Evolutionary conservation across 2,888 invertebrate species (phyloP).

Genomic region (Molanna angustata): DNA sequence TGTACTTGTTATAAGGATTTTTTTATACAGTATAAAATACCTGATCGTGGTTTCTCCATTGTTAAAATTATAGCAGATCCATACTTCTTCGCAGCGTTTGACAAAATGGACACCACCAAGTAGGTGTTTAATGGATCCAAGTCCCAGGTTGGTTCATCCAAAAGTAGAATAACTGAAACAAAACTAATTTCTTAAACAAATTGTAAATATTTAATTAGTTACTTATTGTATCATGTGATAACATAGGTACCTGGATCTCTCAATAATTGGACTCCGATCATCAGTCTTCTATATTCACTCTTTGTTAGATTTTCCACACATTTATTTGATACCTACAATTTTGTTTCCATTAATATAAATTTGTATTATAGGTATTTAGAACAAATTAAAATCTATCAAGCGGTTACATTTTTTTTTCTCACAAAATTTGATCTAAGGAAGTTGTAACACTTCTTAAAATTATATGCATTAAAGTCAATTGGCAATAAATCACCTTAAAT

Average conservation of each 20-base stretch:
- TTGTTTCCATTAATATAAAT: background rate
- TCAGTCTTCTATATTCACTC: slow-evolving; percentile 85
- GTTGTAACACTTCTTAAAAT: too few species aligned
- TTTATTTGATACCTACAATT: slow-evolving; percentile 68
- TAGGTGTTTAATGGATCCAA: slow-evolving; percentile 94
- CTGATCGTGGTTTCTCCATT: slow-evolving; percentile 85
- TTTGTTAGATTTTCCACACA: slow-evolving; percentile 80
- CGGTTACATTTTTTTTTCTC: too few species aligned
- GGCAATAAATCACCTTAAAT: too few species aligned
- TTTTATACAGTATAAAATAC: too few species aligned
- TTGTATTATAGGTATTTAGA: too few species aligned
- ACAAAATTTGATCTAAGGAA: too few species aligned
- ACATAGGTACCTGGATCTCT: slow-evolving; percentile 77
- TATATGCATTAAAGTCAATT: too few species aligned
- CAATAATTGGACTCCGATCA: slow-evolving; percentile 89
- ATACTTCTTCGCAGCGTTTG: slow-evolving; percentile 85
- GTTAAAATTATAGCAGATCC: slow-evolving; percentile 88
- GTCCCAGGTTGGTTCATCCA: slow-evolving; percentile 94
- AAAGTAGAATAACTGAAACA: slow-evolving; percentile 71
- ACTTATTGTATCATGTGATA: slow-evolving; percentile 4
- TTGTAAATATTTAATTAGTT: slow-evolving; percentile 3
- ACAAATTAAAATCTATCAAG: too few species aligned
- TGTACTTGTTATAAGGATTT: too few species aligned
- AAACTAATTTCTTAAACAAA: background rate
- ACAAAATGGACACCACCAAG: slow-evolving; percentile 89